A percentile compares a stretch with the other conserved stretches of the same genome.
phyloP scores from a whole-genome alignment of 2,113 vertebrate genomes.

The Neopipo cinnamomea region DNA sequence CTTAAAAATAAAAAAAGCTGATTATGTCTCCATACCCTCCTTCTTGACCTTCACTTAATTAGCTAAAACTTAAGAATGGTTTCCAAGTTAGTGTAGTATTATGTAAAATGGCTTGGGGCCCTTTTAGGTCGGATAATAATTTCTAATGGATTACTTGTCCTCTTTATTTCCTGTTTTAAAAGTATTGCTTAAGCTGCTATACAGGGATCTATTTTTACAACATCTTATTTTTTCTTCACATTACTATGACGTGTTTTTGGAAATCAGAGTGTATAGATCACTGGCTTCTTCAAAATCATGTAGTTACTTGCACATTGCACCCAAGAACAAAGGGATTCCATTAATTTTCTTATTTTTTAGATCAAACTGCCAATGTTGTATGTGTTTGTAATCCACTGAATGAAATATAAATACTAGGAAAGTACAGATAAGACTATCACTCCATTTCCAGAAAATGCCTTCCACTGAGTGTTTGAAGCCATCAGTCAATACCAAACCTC shows the following conservation, averaged over 20 bases:
- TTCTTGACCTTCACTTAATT: background rate
- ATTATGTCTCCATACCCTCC: background rate
- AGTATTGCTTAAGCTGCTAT: background rate
- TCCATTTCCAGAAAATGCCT: conserved; percentile 45
- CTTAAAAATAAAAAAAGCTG: background rate
- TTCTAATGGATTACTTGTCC: conserved; percentile 16
- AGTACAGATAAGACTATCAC: background rate
- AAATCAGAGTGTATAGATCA: background rate
- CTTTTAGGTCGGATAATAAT: background rate
- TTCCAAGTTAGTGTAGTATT: background rate
- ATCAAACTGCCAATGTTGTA: background rate
- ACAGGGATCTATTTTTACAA: background rate
- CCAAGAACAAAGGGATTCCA: background rate
- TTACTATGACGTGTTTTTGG: background rate
- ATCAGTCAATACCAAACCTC: background rate
- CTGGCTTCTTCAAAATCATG: background rate
- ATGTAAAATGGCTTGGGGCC: background rate
- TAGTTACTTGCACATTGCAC: background rate
- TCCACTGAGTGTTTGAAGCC: conserved; percentile 21
- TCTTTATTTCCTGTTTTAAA: conserved; percentile 28
- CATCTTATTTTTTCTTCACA: background rate
- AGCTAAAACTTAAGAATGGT: background rate
- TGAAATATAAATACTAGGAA: conserved; percentile 17
- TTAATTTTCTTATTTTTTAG: conserved; percentile 33
- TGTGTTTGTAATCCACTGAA: background rate